Evolutionary conservation across 1,140 invertebrate species (phyloP).

Genomic region (Drosophila truncata): DNA sequence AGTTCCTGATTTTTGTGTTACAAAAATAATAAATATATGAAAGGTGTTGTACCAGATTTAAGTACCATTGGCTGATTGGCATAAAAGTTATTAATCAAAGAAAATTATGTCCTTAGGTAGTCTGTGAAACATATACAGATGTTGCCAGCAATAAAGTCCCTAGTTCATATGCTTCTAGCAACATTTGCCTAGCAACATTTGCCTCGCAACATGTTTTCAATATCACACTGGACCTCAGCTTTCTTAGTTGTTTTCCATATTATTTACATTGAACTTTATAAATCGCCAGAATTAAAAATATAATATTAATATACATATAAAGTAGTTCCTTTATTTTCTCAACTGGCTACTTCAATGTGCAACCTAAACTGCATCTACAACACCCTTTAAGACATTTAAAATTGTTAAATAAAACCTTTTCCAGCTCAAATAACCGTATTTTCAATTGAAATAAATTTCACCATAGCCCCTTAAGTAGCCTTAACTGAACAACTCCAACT

Average conservation of each 20-base stretch:
- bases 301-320: no score
- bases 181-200: neutral
- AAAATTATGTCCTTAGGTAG: neutral
- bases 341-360: neutral
- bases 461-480: neutral
- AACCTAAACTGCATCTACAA: no score
- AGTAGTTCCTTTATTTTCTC: neutral
- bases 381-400: neutral
- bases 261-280: no score
- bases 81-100: neutral
- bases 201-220: neutral
- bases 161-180: neutral
- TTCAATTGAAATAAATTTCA: constrained; percentile 6
- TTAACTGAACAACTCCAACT: constrained; percentile 15
- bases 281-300: no score
- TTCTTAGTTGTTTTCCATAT: neutral
- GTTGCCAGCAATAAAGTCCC: neutral
- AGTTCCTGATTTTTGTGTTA: no score
- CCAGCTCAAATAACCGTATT: neutral
- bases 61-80: neutral
- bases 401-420: neutral
- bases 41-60: neutral
- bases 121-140: neutral
- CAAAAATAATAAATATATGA: neutral
- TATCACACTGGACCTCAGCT: neutral